phyloP scores from a whole-genome alignment of 2,113 vertebrate species.

The Poecilia latipinna region DNA sequence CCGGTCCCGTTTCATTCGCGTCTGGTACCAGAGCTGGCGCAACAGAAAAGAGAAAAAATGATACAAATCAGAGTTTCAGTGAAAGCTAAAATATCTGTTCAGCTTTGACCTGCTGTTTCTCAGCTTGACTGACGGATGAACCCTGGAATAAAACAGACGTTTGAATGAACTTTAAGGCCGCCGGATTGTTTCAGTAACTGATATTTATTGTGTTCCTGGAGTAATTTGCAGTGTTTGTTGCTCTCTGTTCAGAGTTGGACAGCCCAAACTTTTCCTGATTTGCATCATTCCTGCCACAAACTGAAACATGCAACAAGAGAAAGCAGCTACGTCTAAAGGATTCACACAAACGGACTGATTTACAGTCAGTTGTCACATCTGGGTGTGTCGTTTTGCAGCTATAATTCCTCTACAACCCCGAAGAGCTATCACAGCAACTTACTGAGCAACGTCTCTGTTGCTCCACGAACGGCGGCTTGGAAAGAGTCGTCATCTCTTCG shows the following conservation, averaged over 20 bases:
- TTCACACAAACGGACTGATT: neutral
- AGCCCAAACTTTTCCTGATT: neutral
- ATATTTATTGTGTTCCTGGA: neutral
- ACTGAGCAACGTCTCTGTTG: slow-evolving; percentile 37
- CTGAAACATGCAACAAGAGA: neutral
- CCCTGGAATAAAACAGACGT: no score
- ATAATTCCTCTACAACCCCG: slow-evolving; percentile 28
- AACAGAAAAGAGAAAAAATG: no score
- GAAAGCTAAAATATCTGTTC: no score
- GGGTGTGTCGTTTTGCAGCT: slow-evolving; percentile 16
- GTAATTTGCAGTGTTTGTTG: slow-evolving; percentile 18
- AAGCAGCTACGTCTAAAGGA: neutral
- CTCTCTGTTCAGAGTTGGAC: neutral
- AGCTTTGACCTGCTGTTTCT: no score
- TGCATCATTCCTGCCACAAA: neutral
- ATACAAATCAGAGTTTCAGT: no score
- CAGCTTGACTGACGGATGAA: no score
- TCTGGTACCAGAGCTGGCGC: no score
- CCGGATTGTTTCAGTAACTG: no score
- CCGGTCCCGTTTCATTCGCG: no score
- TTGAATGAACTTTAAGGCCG: no score
- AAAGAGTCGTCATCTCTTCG: slow-evolving; percentile 58
- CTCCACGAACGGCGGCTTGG: slow-evolving; percentile 22
- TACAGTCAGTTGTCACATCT: slow-evolving; percentile 51
- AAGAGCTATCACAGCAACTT: neutral